Evolutionary conservation across 2,113 vertebrate species (phyloP), one percentile per base, ranked within the genome.

Genomic region (Dermatemys mawii): DNA sequence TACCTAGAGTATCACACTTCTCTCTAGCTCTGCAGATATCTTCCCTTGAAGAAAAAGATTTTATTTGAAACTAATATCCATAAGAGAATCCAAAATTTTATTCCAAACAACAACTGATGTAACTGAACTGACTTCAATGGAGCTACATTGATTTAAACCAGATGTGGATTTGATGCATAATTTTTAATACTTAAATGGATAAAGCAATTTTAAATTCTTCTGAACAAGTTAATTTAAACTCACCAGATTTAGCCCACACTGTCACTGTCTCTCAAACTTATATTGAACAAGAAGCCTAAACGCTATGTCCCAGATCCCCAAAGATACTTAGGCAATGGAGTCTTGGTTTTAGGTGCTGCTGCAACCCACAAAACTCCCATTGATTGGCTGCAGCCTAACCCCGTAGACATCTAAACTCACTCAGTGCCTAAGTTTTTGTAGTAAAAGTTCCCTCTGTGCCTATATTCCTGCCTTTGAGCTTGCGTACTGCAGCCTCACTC

Each of bases 1-100:
- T 98, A 99, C 99, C 99, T 97, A 99, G 97, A 2, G 99, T 99
- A 97, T 99, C 99, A 92, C 99, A 99, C 97, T 99, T 99, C 96
- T 99, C 99, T 98, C 98, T 99, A 48, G 98, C 98, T 94, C 99
- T 98, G 98, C 99, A 99, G 95, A 99, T 99, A 97, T 99, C 99
- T 98, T 99, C 99, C 98, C 99, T 99, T 98, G 57, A 98, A 97
- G 55, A 76, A 97, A 98, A 97, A 97, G 16, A 84, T 89, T 89
- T 78, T 90, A 93, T 92, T 94, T 95, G 50, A 91, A 97, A 94
- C 88, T 48, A 75, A 1, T 27, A 94, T 78, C 24, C 51, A 78
- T 84, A 73, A 90, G 95, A 16, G 95, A 46, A 86, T 75, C 16
- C 78, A 92, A 78, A 85, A 80, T 90, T 83, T 75, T 1, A 76